phyloP scores from a whole-genome alignment of 2,113 vertebrate genomes.

The Illadopsis cleaveri region DNA sequence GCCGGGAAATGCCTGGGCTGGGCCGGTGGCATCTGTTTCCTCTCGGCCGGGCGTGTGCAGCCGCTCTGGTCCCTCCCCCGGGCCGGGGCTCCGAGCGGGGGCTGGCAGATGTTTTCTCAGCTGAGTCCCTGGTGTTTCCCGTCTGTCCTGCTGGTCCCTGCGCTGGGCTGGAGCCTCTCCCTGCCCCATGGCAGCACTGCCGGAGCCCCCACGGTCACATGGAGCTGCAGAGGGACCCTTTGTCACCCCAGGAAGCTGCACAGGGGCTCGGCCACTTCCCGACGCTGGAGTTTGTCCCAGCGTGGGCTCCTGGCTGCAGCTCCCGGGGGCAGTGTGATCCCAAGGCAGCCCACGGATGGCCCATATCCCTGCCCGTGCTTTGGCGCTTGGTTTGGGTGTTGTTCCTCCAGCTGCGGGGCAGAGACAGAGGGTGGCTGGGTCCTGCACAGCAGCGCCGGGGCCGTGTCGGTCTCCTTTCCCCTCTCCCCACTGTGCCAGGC shows the following conservation, averaged over 20 bases:
- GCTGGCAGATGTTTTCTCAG: not conserved
- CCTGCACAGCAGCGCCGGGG: not conserved
- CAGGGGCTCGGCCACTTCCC: rapidly evolving
- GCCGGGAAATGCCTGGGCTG: not conserved
- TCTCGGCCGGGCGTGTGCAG: not conserved
- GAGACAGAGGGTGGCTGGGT: not conserved
- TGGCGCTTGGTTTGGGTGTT: not conserved
- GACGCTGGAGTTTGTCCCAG: not conserved
- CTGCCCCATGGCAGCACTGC: rapidly evolving
- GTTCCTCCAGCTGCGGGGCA: not conserved
- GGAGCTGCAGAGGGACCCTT: not conserved
- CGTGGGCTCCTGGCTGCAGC: not conserved
- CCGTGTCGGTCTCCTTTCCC: rapidly evolving
- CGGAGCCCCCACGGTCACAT: rapidly evolving
- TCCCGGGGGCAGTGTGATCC: not conserved
- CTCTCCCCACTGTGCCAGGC: no score
- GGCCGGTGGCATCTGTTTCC: constrained; percentile 14
- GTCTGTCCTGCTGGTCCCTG: rapidly evolving
- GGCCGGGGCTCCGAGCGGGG: rapidly evolving
- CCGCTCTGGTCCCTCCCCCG: not conserved
- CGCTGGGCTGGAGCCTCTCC: not conserved
- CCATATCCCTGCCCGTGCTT: not conserved
- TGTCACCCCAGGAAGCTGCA: not conserved
- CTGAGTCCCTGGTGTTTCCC: not conserved
- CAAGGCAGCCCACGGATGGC: not conserved